Evolutionary conservation across 2,113 vertebrate genomes (phyloP).

Genomic region (Zosterops pallidus): DNA sequence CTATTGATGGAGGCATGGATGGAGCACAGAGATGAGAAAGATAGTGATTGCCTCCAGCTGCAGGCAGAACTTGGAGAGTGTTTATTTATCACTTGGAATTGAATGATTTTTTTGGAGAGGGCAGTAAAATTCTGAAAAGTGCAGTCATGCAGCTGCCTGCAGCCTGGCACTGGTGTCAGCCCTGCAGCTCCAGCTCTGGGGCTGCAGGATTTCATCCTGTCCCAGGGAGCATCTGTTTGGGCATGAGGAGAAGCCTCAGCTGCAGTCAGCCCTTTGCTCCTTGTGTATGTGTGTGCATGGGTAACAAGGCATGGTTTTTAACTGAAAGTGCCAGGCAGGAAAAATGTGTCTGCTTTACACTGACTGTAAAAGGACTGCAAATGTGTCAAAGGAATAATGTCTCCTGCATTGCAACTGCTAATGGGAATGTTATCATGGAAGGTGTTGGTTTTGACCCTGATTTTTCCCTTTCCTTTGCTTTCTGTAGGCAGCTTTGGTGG

Average conservation of each 20-base stretch:
- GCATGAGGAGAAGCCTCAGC: background rate
- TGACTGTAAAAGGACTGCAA: background rate
- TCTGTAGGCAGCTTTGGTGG: background rate
- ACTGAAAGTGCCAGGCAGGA: background rate
- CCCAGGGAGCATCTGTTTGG: background rate
- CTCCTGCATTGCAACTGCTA: background rate
- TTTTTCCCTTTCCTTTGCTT: background rate
- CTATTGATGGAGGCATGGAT: conserved; percentile 53
- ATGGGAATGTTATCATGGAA: background rate
- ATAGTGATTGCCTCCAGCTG: conserved; percentile 30
- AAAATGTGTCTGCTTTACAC: background rate
- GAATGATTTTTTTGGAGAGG: conserved; percentile 31
- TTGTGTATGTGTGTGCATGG: background rate
- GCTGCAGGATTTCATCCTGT: background rate
- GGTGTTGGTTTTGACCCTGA: background rate
- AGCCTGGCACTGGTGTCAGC: background rate
- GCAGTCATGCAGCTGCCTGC: background rate
- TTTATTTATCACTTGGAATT: conserved; percentile 59
- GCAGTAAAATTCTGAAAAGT: background rate
- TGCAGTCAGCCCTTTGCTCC: background rate
- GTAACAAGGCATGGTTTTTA: background rate
- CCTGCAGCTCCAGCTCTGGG: background rate
- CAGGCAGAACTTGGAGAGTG: conserved; percentile 6
- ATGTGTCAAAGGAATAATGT: background rate
- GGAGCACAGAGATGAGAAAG: conserved; percentile 29